A percentile compares a stretch with the other conserved stretches of the same genome.
phyloP scores from a whole-genome alignment of 35 echinoderm and acorn worm species.

The Apostichopus californicus region DNA sequence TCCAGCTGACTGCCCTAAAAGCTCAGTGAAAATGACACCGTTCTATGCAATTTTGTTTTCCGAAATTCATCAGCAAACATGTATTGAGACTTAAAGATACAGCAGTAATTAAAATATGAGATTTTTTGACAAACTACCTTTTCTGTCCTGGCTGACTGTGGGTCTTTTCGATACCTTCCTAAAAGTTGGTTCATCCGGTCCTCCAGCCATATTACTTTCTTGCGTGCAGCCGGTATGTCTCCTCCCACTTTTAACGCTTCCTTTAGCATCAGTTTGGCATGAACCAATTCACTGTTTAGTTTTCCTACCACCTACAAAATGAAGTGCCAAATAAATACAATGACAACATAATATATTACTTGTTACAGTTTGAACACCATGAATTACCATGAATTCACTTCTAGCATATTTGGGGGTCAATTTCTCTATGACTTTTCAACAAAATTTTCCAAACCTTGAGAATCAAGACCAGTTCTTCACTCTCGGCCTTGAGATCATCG shows the following conservation, averaged over 20 bases:
- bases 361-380: too few species aligned
- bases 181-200: slow-evolving; percentile 84
- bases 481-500: slow-evolving; percentile 74
- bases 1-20: too few species aligned
- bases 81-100: too few species aligned
- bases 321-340: neutral
- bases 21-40: too few species aligned
- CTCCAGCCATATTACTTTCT: slow-evolving; percentile 89
- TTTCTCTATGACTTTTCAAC: too few species aligned
- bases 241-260: slow-evolving; percentile 53
- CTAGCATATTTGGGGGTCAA: too few species aligned
- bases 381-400: too few species aligned
- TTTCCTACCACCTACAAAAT: slow-evolving; percentile 82
- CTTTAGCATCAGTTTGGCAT: slow-evolving; percentile 81
- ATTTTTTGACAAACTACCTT: neutral
- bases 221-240: slow-evolving; percentile 64
- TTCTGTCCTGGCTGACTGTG: slow-evolving; percentile 23
- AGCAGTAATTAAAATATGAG: too few species aligned
- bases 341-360: neutral
- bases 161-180: slow-evolving; percentile 8
- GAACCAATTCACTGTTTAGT: slow-evolving; percentile 83
- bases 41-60: too few species aligned
- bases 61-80: too few species aligned
- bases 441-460: slow-evolving; percentile 63
- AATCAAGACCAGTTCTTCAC: slow-evolving; percentile 93